Percentiles rank a stretch among this genome's conserved stretches.
phyloP scores from a whole-genome alignment of 1,140 invertebrate genomes.

The Zelostemma sp. region DNA sequence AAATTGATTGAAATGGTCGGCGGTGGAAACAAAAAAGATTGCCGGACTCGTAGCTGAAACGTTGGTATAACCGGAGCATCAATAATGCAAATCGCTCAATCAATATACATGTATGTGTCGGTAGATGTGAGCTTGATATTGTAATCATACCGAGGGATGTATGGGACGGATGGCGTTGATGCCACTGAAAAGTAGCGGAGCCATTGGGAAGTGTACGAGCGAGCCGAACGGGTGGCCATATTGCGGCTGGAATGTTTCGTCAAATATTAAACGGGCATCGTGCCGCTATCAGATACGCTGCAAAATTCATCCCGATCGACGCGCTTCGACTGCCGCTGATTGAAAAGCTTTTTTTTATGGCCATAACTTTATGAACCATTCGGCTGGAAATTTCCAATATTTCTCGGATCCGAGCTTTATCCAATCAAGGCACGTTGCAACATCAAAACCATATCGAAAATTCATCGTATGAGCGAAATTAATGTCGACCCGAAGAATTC shows the following conservation, averaged over 20 bases:
- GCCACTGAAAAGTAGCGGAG: constrained; percentile 39
- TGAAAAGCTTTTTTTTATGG: constrained; percentile 60
- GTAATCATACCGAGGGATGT: background rate
- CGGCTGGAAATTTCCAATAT: no score
- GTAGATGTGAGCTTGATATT: constrained; percentile 56
- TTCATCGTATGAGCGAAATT: no score
- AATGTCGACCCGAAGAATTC: no score
- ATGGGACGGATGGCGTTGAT: constrained; percentile 10
- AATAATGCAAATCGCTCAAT: constrained; percentile 63
- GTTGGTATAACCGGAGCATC: constrained; percentile 62
- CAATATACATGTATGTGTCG: constrained; percentile 66
- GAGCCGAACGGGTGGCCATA: constrained; percentile 53
- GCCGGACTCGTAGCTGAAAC: constrained; percentile 54
- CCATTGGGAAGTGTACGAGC: constrained; percentile 20
- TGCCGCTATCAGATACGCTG: constrained; percentile 64
- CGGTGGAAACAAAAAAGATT: constrained; percentile 39
- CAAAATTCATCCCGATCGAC: constrained; percentile 67
- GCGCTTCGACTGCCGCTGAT: constrained; percentile 52
- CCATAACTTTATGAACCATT: constrained; percentile 65
- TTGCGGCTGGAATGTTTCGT: constrained; percentile 69
- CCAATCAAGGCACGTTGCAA: no score
- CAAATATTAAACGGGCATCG: constrained; percentile 68
- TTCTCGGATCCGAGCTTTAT: no score
- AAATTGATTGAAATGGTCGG: constrained; percentile 25
- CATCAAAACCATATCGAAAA: no score